Conservation (phyloP, 2,113 vertebrate genomes). For the Brachypteracias leptosomus region DNA sequence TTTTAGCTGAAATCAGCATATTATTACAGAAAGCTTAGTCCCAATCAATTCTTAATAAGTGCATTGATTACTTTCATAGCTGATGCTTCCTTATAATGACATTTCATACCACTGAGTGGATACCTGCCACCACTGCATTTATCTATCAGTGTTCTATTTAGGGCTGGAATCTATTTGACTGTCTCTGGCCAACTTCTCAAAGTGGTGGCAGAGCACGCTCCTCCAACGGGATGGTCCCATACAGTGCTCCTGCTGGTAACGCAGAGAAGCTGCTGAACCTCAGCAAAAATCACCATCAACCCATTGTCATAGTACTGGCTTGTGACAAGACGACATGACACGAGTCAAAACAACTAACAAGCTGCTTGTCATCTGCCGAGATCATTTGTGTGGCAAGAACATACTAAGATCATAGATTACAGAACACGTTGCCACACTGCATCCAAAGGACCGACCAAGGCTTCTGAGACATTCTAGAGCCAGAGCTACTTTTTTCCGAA, state of each 20-base stretch:
- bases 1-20: background rate
- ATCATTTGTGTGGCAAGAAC: background rate
- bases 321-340: background rate
- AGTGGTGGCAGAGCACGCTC: background rate
- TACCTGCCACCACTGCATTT: rapidly evolving
- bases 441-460: background rate
- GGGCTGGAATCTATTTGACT: background rate
- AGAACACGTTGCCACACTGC: background rate
- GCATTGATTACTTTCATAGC: background rate
- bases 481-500: background rate
- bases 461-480: background rate
- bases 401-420: background rate
- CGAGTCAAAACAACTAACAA: background rate
- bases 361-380: background rate
- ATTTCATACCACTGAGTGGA: background rate
- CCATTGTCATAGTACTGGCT: background rate
- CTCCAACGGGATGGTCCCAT: background rate
- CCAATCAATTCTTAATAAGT: background rate
- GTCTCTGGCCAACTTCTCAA: background rate
- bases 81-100: background rate
- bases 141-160: background rate
- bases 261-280: background rate
- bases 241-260: background rate
- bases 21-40: background rate
- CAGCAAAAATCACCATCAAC: background rate